phyloP scores from a whole-genome alignment of 2,797 vertebrate genomes.

The Clarias platycephalus region DNA sequence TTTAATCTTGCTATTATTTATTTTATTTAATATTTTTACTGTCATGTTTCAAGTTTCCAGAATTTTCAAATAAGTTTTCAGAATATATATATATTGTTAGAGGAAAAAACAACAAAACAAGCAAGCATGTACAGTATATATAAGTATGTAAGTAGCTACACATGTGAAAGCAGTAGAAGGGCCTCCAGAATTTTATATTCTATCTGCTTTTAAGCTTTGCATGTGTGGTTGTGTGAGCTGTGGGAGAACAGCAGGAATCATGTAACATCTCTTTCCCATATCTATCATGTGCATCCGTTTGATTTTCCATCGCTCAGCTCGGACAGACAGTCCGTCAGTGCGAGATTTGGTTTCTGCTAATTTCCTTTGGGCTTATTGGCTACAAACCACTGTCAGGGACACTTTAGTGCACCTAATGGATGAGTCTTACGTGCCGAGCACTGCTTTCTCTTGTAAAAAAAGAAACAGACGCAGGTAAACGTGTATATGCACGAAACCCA shows the following conservation, averaged over 20 bases:
- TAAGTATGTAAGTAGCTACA: not conserved
- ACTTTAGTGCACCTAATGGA: conserved; percentile 20
- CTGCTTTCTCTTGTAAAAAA: conserved; percentile 19
- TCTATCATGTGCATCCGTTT: conserved; percentile 15
- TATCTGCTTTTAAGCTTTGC: not conserved
- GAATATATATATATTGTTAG: too few relatives aligned
- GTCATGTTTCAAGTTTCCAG: not conserved
- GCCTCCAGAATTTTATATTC: not conserved
- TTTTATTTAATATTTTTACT: not conserved
- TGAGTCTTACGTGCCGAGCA: not conserved
- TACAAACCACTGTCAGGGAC: conserved; percentile 12
- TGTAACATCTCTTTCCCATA: conserved; percentile 25
- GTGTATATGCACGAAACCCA: conserved; percentile 7
- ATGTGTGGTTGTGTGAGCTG: not conserved
- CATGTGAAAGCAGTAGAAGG: not conserved
- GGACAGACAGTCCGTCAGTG: not conserved
- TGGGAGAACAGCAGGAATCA: conserved; percentile 25
- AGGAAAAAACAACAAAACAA: not conserved
- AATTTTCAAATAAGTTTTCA: not conserved
- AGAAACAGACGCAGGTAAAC: conserved; percentile 25
- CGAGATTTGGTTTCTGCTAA: conserved; percentile 22
- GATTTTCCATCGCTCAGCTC: not conserved
- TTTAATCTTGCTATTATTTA: not conserved
- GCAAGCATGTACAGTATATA: too few relatives aligned
- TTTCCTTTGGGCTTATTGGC: conserved; percentile 25